phyloP scores from a whole-genome alignment of 2,797 vertebrate species.

The Takifugu rubripes region DNA sequence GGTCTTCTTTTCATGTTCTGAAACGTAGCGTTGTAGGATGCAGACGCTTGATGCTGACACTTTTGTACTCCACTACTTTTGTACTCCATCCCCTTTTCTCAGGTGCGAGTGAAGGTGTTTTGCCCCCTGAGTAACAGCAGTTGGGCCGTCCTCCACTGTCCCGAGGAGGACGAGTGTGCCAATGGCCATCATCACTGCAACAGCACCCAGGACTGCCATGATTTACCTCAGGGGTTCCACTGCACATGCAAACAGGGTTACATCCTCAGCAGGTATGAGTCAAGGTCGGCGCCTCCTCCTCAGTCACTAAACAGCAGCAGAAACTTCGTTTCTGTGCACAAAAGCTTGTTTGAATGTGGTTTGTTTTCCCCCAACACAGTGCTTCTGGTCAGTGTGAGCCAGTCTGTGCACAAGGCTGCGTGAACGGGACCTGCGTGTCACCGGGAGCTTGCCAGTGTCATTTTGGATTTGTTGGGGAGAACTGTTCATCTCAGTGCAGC shows the following conservation, averaged over 20 bases:
- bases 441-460: slow-evolving; percentile 88
- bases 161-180: slow-evolving; percentile 87
- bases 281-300: neutral
- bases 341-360: neutral
- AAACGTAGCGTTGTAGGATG: neutral
- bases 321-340: neutral
- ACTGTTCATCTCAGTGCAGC: slow-evolving; percentile 89
- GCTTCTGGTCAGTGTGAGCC: slow-evolving; percentile 85
- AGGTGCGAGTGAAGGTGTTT: slow-evolving; percentile 74
- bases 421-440: slow-evolving; percentile 87
- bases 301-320: neutral
- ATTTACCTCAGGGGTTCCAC: slow-evolving; percentile 82
- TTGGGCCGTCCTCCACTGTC: slow-evolving; percentile 91
- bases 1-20: neutral
- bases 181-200: slow-evolving; percentile 90
- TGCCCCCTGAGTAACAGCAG: slow-evolving; percentile 78
- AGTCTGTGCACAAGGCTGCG: slow-evolving; percentile 87
- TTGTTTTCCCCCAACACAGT: slow-evolving; percentile 45
- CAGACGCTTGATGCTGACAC: neutral
- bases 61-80: neutral
- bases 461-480: slow-evolving; percentile 89
- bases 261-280: slow-evolving; percentile 80
- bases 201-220: slow-evolving; percentile 87
- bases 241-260: slow-evolving; percentile 91
- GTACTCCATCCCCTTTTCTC: slow-evolving; percentile 1